Base-by-base conservation (phyloP, 2,113 vertebrate genomes). In the Rhegmatorhina hoffmannsi region DNA sequence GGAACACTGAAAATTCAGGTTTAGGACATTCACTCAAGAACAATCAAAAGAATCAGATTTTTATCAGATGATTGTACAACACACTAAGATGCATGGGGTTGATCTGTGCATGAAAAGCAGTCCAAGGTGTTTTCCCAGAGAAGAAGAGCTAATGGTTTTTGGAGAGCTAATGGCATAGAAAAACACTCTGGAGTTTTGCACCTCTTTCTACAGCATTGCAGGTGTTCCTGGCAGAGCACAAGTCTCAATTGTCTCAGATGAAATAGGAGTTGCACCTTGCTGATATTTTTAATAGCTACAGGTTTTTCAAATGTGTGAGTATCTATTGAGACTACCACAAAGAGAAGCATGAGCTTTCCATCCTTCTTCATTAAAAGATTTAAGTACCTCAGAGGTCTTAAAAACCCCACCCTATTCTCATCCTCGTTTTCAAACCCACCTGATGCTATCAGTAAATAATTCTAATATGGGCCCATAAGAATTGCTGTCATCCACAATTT, bases 121-220 rank as follows among this genome's bases (percentile, higher is more conserved):
- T n/a, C 44, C 19, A 36, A 38, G 25, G 4, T 67, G 36, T 63
- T 66, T 76, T 82, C 56, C 26, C 40, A 75, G 56, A 26, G 13
- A 55, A 53, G 17, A 58, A 4, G 10, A 7, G n/a, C n/a, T n/a
- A n/a, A n/a, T n/a, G 0, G 0, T 24, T 52, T 60, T 7, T 31
- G 52, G 47, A 49, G 28, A 67, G 23, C 9, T 67, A 55, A 72
- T 43, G 17, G 13, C 24, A 90, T 75, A 79, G 47, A 50, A 84
- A 73, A 52, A 5, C 31, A 40, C 70, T 78, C 40, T 47, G 40
- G 38, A 43, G 68, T 36, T 82, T 70, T 79, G 28, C 23, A n/a
- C 5, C 23, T 66, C 38, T 55, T 83, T 83, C 33, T 79, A 11
- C 7, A 72, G 60, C 18, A 14, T 10, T 69, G 36, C 36, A 47